Conservation (phyloP, 1,140 invertebrate species). For the Pantala flavescens region DNA sequence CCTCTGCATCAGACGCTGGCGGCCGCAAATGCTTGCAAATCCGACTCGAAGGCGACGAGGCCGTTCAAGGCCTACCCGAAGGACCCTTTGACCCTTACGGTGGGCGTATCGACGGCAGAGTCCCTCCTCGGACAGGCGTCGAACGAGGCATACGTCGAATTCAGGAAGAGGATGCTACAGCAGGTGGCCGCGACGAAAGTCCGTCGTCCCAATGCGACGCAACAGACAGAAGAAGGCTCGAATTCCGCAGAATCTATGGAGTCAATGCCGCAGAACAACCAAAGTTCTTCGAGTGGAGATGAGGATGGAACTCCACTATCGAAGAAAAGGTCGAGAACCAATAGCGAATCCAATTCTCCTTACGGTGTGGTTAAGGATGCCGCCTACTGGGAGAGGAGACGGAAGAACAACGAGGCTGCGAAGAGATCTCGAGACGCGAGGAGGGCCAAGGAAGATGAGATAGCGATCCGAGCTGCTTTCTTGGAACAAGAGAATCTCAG, state of each 20-base stretch:
- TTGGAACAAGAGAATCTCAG: slow-evolving; percentile 70
- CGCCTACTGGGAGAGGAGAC: slow-evolving; percentile 74
- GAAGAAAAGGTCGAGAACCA: slow-evolving; percentile 22
- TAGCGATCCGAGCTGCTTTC: slow-evolving; percentile 76
- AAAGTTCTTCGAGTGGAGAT: slow-evolving; percentile 20
- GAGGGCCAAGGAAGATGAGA: slow-evolving; percentile 82
- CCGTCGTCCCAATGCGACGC: slow-evolving; percentile 26
- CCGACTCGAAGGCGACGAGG: slow-evolving; percentile 34
- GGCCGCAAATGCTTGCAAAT: neutral
- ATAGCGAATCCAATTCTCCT: neutral
- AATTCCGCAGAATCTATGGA: neutral
- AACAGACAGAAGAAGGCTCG: slow-evolving; percentile 10
- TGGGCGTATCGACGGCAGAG: slow-evolving; percentile 36
- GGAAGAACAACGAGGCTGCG: slow-evolving; percentile 92
- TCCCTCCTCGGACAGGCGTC: slow-evolving; percentile 36
- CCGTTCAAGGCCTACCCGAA: slow-evolving; percentile 64
- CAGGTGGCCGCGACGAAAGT: slow-evolving; percentile 50
- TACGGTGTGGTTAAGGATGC: slow-evolving; percentile 51
- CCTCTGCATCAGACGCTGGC: neutral
- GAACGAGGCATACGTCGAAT: slow-evolving; percentile 52
- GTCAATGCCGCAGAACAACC: neutral
- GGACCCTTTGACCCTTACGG: slow-evolving; percentile 47
- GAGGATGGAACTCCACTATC: slow-evolving; percentile 15
- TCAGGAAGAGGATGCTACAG: slow-evolving; percentile 51
- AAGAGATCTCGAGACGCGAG: slow-evolving; percentile 86